Base-by-base conservation (phyloP, 2,888 invertebrate genomes). In the Dione vanillae region DNA sequence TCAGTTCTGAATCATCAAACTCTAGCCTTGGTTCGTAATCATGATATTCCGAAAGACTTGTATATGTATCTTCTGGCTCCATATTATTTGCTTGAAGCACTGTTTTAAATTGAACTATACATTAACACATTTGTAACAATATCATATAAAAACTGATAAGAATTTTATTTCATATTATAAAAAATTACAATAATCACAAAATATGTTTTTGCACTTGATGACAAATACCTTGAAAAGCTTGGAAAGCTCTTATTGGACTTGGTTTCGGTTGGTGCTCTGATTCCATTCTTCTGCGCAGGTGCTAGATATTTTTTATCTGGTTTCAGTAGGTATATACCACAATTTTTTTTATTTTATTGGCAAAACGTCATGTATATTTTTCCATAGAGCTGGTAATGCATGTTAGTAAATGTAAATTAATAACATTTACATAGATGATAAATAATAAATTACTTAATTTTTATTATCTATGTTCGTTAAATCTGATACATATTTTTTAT, bases 21-120 rank as follows among this genome's bases (percentile, higher is more conserved):
- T 99, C 98, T 85, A 99, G 94, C 90, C 98, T 97, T 14, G 98
- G 98, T 87, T 99, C 99, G 87, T 98, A 97, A 91, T 98, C 98
- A 85, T 98, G 97, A 85, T 96, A 96, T 90, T 98, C 98, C 43
- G 98, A 98, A 72, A 98, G 94, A 88, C 98, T 98, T 65, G 97
- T 97, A 86, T 96, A 96, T 10, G 96, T 95, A 82, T 97, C 98
- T 75, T 97, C 97, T 71, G 94, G 91, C 77, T 95, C 94, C 71
- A 79, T 76, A 70, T 76, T 82, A 75, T 78, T 82, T 51, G 87
- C 89, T 76, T 91, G 89, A 3, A 89, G 83, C 77, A 86, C 92
- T 91, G 56, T 19, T 61, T 54, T 54, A 67, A 54, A 68, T 27
- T 35, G 2, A 47, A 62, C 47, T 62, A 47, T 19, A 47, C 7